Conservation (phyloP, 2,888 invertebrate genomes). For the Chymomyza caudatula region DNA sequence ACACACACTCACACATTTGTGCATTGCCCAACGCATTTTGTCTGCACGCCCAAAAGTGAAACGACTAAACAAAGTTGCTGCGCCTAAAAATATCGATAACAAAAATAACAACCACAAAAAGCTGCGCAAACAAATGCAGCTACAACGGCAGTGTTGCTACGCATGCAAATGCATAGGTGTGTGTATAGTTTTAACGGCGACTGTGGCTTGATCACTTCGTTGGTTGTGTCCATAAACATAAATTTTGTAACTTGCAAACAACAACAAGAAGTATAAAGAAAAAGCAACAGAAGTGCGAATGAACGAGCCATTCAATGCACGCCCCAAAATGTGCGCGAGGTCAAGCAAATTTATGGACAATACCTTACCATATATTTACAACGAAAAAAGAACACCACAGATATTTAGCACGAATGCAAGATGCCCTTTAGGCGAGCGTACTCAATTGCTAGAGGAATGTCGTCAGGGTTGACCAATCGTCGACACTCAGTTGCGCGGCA, state of each 20-base stretch:
- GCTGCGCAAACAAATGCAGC: constrained; percentile 27
- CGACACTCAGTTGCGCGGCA: no score
- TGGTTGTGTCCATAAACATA: constrained; percentile 45
- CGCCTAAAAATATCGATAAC: constrained; percentile 27
- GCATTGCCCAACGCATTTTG: constrained; percentile 55
- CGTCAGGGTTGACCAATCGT: no score
- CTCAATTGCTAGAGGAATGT: no score
- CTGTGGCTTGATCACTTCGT: neutral
- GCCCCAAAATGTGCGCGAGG: neutral
- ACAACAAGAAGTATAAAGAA: neutral
- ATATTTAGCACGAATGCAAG: neutral
- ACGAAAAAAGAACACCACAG: neutral
- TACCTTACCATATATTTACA: neutral
- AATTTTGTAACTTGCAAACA: constrained; percentile 29
- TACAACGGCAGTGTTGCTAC: constrained; percentile 20
- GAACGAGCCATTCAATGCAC: constrained; percentile 3
- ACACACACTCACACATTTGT: neutral
- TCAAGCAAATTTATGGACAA: constrained; percentile 17
- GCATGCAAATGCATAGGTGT: constrained; percentile 31
- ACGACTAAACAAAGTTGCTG: constrained; percentile 30
- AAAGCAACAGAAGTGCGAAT: neutral
- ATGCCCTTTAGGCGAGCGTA: neutral
- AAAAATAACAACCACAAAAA: constrained; percentile 14
- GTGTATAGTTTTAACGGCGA: neutral
- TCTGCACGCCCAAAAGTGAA: constrained; percentile 31